These are phyloP conservation scores for Sula dactylatra DNA, from an alignment of 2,113 vertebrate species.

Conservation along the genomic window DNA sequence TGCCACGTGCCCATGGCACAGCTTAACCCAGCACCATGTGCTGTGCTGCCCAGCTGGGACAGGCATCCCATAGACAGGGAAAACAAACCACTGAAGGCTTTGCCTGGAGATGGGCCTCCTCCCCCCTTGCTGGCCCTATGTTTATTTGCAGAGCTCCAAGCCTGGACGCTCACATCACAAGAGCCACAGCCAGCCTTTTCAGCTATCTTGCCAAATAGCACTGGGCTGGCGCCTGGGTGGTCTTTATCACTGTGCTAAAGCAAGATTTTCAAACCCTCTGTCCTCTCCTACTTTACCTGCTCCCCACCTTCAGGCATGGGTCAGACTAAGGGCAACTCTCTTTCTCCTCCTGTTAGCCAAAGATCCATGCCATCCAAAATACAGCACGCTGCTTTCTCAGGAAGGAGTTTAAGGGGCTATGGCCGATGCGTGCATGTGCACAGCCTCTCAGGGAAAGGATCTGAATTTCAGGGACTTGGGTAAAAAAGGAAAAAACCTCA, in stretches of 20 bases:
- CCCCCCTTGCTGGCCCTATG: not conserved
- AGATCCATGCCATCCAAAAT: not conserved
- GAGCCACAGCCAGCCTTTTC: fast-evolving
- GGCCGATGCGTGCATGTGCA: not conserved
- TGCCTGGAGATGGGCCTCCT: not conserved
- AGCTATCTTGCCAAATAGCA: not conserved
- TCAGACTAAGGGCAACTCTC: not conserved
- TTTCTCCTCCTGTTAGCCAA: not conserved
- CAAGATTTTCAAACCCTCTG: not conserved
- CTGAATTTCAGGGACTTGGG: not conserved
- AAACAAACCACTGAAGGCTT: not conserved
- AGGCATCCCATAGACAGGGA: fast-evolving
- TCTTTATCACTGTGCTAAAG: not conserved
- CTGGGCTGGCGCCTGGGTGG: not conserved
- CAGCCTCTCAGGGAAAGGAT: not conserved
- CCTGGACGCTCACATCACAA: not conserved
- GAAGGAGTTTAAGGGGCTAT: not conserved
- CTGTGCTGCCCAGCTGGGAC: not conserved
- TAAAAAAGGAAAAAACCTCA: not conserved
- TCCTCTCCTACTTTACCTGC: not conserved
- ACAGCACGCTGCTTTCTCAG: not conserved
- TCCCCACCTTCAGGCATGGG: not conserved
- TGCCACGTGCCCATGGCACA: fast-evolving
- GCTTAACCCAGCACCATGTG: not conserved
- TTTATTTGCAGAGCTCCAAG: not conserved